Evolutionary conservation across 2,797 vertebrate genomes (phyloP).

Genomic region (Petrocephalus schoutedeni): DNA sequence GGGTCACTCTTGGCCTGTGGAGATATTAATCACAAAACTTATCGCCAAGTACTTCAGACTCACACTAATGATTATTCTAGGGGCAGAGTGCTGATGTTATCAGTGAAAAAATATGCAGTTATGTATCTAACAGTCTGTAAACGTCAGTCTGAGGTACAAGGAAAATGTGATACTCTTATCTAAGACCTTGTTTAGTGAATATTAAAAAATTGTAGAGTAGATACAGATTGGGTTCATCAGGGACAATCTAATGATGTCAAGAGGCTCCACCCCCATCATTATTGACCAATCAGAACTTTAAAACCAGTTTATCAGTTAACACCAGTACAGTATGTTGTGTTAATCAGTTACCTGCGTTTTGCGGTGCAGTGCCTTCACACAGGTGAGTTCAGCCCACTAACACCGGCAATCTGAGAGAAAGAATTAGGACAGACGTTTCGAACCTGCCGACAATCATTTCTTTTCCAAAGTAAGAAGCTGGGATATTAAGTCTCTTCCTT

Average conservation of each 20-base stretch:
- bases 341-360: not conserved
- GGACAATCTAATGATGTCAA: not conserved
- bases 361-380: not conserved
- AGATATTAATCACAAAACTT: constrained; percentile 5
- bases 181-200: constrained; percentile 2
- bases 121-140: not conserved
- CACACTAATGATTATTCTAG: constrained; percentile 2
- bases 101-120: not conserved
- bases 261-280: not conserved
- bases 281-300: not conserved
- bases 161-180: constrained; percentile 10
- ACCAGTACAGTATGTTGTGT: not conserved
- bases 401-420: not conserved
- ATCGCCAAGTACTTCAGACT: not conserved
- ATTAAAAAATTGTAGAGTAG: not conserved
- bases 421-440: not conserved
- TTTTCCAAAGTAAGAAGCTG: not conserved
- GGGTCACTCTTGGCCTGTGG: not conserved
- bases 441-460: not conserved
- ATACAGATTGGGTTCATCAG: not conserved
- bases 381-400: not conserved
- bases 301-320: not conserved
- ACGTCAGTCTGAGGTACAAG: not conserved
- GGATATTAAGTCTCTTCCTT: not conserved
- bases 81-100: constrained; percentile 11